Evolutionary conservation across 2,113 vertebrate species (phyloP), one percentile per base, ranked within the genome.

Genomic region (Porphyrio hochstetteri): DNA sequence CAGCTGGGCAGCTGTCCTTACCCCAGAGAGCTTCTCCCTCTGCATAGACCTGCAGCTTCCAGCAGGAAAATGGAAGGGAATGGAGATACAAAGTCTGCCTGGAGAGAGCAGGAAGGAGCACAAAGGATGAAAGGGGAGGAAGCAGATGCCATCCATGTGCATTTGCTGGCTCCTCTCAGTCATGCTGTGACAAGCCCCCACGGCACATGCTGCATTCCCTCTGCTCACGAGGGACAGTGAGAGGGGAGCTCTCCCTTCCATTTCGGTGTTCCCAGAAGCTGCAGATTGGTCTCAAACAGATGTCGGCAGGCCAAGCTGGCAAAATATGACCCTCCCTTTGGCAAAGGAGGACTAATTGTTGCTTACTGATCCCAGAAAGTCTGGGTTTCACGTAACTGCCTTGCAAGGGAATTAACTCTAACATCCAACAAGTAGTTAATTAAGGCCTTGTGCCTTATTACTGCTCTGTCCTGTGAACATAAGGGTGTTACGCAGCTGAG

Each of bases 131-230:
- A 86, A 92, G 68, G 31, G 23, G 56, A 92, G n/a, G 55, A 60
- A 96, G 59, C 86, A 92, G 96, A 77, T 93, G 95, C 64, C 86
- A 83, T 90, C 56, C 76, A 33, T 52, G 56, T 85, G 79, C 60
- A 10, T 87, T 78, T 82, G 55, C 56, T 0, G 10, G 38, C 81
- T 91, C 61, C 57, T 78, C 27, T 65, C 6, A 8, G 44, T 53
- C 7, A 0, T 74, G 75, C 87, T 91, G 60, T 75, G 83, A 52
- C 40, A 55, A 88, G 50, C 56, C 61, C 77, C 33, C 72, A 56
- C 0, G 0, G 78, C 94, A 95, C 83, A 89, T 71, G 69, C 65
- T 82, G 52, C 44, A 12, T 38, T 74, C 60, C 64, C 60, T 52
- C 55, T 75, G 35, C 20, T 79, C 84, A 40, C 65, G 25, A 48